phyloP scores from a whole-genome alignment of 2,797 vertebrate genomes.

The Rhincodon typus region DNA sequence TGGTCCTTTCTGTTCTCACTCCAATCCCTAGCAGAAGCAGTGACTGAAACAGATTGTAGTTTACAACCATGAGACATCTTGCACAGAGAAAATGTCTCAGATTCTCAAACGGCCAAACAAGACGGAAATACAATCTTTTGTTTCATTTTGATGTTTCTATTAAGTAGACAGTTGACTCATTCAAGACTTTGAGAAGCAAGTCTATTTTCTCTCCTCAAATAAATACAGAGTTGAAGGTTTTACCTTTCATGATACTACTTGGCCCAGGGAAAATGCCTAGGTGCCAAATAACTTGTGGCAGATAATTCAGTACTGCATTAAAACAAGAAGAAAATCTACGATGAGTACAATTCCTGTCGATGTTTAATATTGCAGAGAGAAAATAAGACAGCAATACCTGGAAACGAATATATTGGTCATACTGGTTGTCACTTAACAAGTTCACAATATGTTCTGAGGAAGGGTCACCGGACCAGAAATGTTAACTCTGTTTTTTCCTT shows the following conservation, averaged over 20 bases:
- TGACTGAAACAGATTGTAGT: neutral
- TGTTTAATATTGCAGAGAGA: neutral
- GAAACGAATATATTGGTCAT: no score
- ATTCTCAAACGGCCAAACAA: neutral
- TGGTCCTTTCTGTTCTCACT: neutral
- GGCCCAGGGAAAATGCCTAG: neutral
- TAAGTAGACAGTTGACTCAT: constrained; percentile 26
- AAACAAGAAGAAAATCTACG: neutral
- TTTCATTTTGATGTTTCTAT: constrained; percentile 32
- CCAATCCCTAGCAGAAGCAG: neutral
- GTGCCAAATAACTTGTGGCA: neutral
- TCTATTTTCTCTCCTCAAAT: constrained; percentile 12
- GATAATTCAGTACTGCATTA: neutral
- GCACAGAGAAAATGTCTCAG: neutral
- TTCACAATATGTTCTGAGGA: no score
- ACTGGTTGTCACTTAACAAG: no score
- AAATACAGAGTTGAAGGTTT: constrained; percentile 16
- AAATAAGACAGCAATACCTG: no score
- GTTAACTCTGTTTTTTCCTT: no score
- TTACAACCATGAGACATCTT: constrained; percentile 6
- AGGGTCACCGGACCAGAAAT: no score
- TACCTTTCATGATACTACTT: constrained; percentile 19
- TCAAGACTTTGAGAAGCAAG: constrained; percentile 6
- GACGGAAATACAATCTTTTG: constrained; percentile 27
- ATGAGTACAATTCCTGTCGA: neutral